phyloP scores from a whole-genome alignment of 1,140 invertebrate species.

The Papilio glaucus region DNA sequence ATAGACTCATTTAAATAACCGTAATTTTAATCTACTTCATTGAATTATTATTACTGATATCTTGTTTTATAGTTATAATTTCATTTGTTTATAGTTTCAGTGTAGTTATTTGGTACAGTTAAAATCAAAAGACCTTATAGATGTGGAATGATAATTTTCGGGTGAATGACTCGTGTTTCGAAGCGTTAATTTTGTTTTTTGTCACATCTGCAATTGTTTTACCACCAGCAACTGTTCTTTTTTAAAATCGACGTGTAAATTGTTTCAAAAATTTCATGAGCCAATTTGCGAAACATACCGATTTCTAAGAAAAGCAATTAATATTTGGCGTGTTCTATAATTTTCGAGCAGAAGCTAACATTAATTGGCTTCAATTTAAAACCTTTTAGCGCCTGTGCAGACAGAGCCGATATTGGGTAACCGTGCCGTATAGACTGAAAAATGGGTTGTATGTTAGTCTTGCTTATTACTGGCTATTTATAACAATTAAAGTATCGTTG shows the following conservation, averaged over 20 bases:
- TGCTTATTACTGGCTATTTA: conserved; percentile 58
- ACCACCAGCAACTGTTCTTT: not conserved
- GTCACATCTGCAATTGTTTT: conserved; percentile 64
- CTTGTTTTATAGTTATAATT: not conserved
- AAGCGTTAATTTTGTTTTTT: conserved; percentile 73
- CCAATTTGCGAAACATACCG: conserved; percentile 44
- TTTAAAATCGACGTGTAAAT: conserved; percentile 48
- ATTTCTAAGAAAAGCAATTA: conserved; percentile 43
- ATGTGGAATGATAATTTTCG: conserved; percentile 21
- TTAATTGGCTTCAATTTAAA: conserved; percentile 38
- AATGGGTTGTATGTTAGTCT: conserved; percentile 51
- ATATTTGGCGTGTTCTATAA: conserved; percentile 30
- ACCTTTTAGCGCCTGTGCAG: conserved; percentile 33
- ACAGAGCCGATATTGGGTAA: conserved; percentile 42
- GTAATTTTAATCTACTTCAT: conserved; percentile 6
- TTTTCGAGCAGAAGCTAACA: conserved; percentile 6
- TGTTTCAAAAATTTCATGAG: conserved; percentile 42
- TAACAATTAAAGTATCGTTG: conserved; percentile 75
- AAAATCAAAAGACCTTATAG: not conserved
- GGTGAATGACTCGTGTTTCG: conserved; percentile 71
- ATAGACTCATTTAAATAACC: not conserved
- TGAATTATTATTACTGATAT: not conserved
- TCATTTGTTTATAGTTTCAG: not conserved
- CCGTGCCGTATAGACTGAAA: conserved; percentile 46
- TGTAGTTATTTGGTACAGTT: not conserved